Percentiles rank a stretch among this genome's conserved stretches.
These are phyloP conservation scores for Sitta carolinensis DNA, from an alignment of 2,797 vertebrate genomes.

Conservation along the genomic window DNA sequence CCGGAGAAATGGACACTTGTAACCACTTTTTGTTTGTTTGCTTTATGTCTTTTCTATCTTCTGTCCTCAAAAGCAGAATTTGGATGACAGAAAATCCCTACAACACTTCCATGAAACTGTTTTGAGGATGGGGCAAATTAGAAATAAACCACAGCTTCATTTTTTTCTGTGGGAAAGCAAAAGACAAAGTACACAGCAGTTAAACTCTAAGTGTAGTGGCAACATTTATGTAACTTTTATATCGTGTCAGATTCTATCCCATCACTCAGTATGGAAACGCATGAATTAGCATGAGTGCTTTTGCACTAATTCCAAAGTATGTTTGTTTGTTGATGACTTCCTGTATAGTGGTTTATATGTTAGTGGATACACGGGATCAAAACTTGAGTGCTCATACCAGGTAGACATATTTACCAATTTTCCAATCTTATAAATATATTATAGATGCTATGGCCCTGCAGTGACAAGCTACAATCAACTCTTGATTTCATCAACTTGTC, in stretches of 20 bases:
- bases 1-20: neutral
- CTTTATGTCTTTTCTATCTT: neutral
- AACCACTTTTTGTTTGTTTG: neutral
- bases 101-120: neutral
- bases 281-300: neutral
- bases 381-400: neutral
- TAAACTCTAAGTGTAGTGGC: neutral
- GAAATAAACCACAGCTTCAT: neutral
- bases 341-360: neutral
- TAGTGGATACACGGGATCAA: neutral
- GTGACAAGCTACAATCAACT: constrained; percentile 63
- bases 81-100: neutral
- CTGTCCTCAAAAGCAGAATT: neutral
- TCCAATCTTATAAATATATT: constrained; percentile 36
- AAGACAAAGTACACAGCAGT: neutral
- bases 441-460: constrained; percentile 24
- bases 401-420: constrained; percentile 18
- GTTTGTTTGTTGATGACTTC: neutral
- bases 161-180: neutral
- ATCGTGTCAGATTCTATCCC: neutral
- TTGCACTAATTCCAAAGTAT: neutral
- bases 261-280: neutral
- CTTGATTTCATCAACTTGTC: constrained; percentile 58
- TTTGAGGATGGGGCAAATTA: neutral
- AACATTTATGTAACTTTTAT: neutral